Conservation (phyloP, 2,888 invertebrate genomes). For the Oligia latruncula region DNA sequence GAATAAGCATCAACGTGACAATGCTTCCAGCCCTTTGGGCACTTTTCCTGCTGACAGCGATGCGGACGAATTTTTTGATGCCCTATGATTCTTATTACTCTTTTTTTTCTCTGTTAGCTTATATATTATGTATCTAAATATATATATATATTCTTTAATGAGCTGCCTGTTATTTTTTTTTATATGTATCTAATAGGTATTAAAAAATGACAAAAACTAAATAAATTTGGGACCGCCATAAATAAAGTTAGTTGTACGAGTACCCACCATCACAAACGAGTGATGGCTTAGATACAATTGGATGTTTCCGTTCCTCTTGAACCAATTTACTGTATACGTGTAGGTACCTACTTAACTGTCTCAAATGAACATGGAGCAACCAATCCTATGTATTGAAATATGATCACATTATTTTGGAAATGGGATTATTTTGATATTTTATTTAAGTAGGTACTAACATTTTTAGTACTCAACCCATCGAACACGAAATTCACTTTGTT, state of each 20-base stretch:
- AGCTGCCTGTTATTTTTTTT: not conserved
- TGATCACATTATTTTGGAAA: slow-evolving; percentile 30
- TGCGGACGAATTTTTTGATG: too few species aligned
- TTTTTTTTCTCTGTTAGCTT: not conserved
- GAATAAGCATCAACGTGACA: too few species aligned
- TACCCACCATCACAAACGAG: slow-evolving; percentile 62
- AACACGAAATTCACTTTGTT: not conserved
- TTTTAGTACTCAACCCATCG: not conserved
- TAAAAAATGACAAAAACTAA: not conserved
- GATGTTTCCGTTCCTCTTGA: slow-evolving; percentile 83
- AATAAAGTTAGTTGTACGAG: slow-evolving; percentile 51
- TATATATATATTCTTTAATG: too few species aligned
- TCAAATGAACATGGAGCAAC: slow-evolving; percentile 59
- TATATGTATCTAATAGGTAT: too few species aligned
- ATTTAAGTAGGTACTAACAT: not conserved
- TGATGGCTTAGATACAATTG: slow-evolving; percentile 82
- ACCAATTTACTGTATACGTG: slow-evolving; percentile 76
- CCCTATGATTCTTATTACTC: not conserved
- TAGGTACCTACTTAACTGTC: slow-evolving; percentile 59
- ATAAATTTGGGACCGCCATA: slow-evolving; percentile 33
- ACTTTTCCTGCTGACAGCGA: not conserved
- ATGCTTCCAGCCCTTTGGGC: not conserved
- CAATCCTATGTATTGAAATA: slow-evolving; percentile 49
- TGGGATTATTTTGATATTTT: slow-evolving; percentile 18
- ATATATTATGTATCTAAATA: not conserved